Percentiles rank a stretch among this genome's conserved stretches.
phyloP scores from a whole-genome alignment of 2,888 invertebrate species.

The Netelia fuscicornis region DNA sequence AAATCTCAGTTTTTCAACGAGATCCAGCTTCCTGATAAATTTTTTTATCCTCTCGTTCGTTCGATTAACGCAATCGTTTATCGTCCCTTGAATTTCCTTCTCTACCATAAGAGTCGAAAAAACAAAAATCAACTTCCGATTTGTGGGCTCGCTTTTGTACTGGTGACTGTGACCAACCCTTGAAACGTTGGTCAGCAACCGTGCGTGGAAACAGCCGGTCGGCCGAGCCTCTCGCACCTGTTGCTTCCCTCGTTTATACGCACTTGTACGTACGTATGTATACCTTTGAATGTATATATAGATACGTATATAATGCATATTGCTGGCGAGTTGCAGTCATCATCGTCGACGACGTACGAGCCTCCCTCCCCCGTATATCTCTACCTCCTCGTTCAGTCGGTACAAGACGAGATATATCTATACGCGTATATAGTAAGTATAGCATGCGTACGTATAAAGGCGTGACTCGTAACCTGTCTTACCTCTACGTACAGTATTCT shows the following conservation, averaged over 20 bases:
- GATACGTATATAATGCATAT: background rate
- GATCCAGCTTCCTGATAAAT: background rate
- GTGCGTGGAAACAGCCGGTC: constrained; percentile 39
- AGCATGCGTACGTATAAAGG: background rate
- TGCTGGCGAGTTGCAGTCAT: constrained; percentile 49
- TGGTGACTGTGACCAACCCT: background rate
- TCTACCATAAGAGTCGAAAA: background rate
- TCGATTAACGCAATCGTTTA: no score
- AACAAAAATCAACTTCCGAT: background rate
- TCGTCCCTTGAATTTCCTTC: no score
- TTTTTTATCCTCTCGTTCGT: background rate
- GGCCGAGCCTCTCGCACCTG: constrained; percentile 67
- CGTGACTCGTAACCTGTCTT: background rate
- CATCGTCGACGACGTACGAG: constrained; percentile 47
- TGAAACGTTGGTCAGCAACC: background rate
- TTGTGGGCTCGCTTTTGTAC: background rate
- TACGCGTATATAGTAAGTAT: background rate
- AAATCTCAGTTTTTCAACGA: background rate
- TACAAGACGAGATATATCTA: constrained; percentile 8
- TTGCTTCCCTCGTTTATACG: constrained; percentile 56
- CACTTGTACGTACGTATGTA: constrained; percentile 17
- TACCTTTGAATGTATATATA: background rate
- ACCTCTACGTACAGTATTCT: no score
- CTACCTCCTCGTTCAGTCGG: constrained; percentile 21
- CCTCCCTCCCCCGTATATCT: constrained; percentile 34